Conservation (phyloP, 2,113 vertebrate species). For the Apteryx mantelli region DNA sequence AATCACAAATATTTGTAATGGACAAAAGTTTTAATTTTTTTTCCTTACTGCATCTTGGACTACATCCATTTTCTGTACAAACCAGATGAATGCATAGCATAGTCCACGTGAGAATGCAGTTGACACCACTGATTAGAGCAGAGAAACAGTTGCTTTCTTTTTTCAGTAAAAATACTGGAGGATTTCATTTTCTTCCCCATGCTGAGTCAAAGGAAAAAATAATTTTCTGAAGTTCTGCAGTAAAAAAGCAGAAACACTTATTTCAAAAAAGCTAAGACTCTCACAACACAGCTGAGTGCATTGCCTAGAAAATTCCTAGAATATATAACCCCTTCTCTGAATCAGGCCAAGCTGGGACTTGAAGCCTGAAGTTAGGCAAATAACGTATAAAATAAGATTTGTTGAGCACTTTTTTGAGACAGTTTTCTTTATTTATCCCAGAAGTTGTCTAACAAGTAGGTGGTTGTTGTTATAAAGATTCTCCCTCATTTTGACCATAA, state of each 20-base stretch:
- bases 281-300: background rate
- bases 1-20: background rate
- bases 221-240: background rate
- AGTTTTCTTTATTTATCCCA: background rate
- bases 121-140: background rate
- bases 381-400: accelerated
- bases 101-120: accelerated
- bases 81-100: accelerated
- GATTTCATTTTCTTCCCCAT: background rate
- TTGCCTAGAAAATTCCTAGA: background rate
- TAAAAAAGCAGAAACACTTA: background rate
- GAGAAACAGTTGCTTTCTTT: background rate
- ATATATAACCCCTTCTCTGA: background rate
- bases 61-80: accelerated
- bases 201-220: background rate
- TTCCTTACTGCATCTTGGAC: background rate
- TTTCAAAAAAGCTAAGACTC: background rate
- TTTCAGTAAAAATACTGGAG: background rate
- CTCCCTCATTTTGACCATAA: background rate
- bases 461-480: background rate
- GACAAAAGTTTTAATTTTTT: background rate
- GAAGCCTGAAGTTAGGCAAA: background rate
- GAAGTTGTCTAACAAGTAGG: background rate
- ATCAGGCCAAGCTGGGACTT: background rate
- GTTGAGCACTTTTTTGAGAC: background rate